Evolutionary conservation across 2,113 vertebrate species (phyloP).

Genomic region (Caracal caracal): DNA sequence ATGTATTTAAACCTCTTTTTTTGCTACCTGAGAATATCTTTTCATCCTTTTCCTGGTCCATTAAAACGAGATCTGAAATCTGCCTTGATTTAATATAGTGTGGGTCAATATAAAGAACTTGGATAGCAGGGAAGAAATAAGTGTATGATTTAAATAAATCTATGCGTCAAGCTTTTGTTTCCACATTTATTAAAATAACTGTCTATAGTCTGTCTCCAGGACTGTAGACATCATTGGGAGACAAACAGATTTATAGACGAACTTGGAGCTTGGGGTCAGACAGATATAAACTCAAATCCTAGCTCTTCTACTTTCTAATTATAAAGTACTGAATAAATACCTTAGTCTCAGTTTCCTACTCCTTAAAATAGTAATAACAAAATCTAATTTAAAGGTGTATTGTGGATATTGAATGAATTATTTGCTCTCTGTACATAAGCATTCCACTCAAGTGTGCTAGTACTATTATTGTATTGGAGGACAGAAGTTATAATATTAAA

Average conservation of each 20-base stretch:
- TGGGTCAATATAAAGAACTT: conserved; percentile 45
- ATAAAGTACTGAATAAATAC: neutral
- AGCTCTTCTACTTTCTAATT: neutral
- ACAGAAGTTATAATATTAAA: neutral
- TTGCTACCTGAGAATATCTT: conserved; percentile 2
- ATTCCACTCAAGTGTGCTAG: neutral
- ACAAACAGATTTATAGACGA: neutral
- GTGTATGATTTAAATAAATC: conserved; percentile 42
- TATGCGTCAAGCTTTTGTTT: conserved; percentile 27
- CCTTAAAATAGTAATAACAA: conserved; percentile 27
- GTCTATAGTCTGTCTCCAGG: neutral
- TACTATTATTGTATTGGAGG: neutral
- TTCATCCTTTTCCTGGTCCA: neutral
- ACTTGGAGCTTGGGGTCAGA: neutral
- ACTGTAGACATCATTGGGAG: neutral
- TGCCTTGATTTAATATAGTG: conserved; percentile 6
- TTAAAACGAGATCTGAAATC: conserved; percentile 27
- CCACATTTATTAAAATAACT: conserved; percentile 48
- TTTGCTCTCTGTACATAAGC: neutral
- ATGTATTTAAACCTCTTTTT: neutral
- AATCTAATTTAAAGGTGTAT: neutral
- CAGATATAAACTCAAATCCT: neutral
- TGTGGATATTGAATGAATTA: neutral
- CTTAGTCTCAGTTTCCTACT: conserved; percentile 4
- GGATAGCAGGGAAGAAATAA: conserved; percentile 24